phyloP scores from a whole-genome alignment of 2,113 vertebrate genomes.

The Podarcis cretensis region DNA sequence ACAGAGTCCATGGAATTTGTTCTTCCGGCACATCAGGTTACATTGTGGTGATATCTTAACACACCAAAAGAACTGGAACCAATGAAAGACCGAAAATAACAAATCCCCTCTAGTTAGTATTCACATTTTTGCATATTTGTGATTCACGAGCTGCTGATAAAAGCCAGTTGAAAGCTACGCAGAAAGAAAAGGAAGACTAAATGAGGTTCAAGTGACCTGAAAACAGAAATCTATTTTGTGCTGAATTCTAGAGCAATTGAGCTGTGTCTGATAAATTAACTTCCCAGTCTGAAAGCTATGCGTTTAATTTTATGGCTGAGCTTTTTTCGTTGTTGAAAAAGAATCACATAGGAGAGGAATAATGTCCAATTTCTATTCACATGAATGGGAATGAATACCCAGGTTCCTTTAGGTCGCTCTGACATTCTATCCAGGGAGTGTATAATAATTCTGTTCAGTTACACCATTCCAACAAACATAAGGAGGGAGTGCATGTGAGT shows the following conservation, averaged over 20 bases:
- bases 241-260: not conserved
- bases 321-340: not conserved
- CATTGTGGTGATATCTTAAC: not conserved
- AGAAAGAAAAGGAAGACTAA: not conserved
- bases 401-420: not conserved
- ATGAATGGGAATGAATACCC: not conserved
- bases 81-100: not conserved
- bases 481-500: not conserved
- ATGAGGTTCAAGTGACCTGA: not conserved
- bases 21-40: not conserved
- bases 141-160: constrained; percentile 1
- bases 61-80: not conserved
- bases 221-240: not conserved
- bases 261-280: not conserved
- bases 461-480: not conserved
- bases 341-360: not conserved
- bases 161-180: not conserved
- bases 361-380: not conserved
- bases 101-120: not conserved
- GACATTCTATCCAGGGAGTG: too few species aligned
- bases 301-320: not conserved
- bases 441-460: not conserved
- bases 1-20: not conserved
- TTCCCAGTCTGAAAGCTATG: not conserved
- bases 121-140: not conserved